These are phyloP conservation scores for Cariama cristata DNA, from an alignment of 2,113 vertebrate genomes.

Conservation along the genomic window DNA sequence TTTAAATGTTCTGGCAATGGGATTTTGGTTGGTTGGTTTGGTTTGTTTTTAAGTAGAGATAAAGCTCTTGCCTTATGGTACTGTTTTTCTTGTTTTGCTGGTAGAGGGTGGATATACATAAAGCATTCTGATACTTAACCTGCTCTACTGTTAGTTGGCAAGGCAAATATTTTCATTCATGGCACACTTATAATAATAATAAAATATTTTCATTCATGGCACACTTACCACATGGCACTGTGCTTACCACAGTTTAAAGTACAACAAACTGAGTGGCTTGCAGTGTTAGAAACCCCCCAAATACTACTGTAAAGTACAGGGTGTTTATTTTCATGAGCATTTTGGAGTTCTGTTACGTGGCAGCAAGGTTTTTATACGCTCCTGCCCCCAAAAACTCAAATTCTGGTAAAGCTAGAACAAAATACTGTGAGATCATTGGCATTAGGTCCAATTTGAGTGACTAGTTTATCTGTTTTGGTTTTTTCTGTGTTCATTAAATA, in stretches of 20 bases:
- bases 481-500: neutral
- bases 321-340: neutral
- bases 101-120: neutral
- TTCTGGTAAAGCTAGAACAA: neutral
- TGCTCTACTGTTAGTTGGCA: conserved; percentile 81
- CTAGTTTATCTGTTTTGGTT: neutral
- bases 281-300: neutral
- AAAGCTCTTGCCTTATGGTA: neutral
- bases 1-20: neutral
- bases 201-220: conserved; percentile 79
- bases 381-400: neutral
- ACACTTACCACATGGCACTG: conserved; percentile 80
- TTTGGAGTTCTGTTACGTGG: neutral
- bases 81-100: neutral
- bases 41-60: neutral
- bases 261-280: conserved; percentile 85
- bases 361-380: neutral
- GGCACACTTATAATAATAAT: conserved; percentile 83
- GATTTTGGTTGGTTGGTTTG: neutral
- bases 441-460: neutral
- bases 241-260: conserved; percentile 84
- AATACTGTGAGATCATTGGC: neutral
- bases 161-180: conserved; percentile 77
- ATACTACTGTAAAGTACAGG: neutral
- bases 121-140: conserved; percentile 64